These are phyloP conservation scores for Upupa epops DNA, from an alignment of 2,113 vertebrate species.

Conservation along the genomic window DNA sequence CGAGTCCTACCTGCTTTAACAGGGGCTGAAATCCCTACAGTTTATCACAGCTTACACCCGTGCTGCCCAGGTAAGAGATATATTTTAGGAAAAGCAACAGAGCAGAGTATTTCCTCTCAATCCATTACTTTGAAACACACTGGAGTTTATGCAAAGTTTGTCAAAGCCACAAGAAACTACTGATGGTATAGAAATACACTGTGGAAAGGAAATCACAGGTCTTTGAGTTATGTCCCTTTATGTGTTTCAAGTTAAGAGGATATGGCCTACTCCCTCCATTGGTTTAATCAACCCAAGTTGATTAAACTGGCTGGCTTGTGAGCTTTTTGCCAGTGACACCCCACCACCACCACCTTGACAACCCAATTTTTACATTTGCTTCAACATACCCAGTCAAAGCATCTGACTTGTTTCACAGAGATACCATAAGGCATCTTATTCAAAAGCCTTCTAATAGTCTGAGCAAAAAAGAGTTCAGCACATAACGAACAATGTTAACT, in stretches of 20 bases:
- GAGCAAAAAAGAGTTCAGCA: background rate
- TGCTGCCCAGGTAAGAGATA: background rate
- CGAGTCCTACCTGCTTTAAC: background rate
- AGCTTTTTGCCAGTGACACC: background rate
- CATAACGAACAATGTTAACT: background rate
- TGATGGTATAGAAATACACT: too few relatives aligned
- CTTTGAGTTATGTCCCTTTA: background rate
- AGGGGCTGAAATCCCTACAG: background rate
- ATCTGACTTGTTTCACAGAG: background rate
- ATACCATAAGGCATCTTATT: background rate
- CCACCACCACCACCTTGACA: background rate
- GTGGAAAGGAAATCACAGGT: background rate
- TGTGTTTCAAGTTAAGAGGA: background rate
- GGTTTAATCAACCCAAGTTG: background rate
- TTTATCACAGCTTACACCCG: too few relatives aligned
- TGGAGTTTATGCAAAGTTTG: background rate
- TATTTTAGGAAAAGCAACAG: background rate
- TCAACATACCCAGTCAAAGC: background rate
- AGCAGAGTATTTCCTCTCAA: background rate
- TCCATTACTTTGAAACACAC: background rate
- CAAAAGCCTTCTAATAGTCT: background rate
- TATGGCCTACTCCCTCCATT: background rate
- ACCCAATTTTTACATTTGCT: background rate
- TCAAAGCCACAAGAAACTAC: background rate
- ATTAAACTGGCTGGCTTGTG: background rate